Conservation (phyloP, 2,113 vertebrate genomes). For the Speoplatyrhinus poulsoni region DNA sequence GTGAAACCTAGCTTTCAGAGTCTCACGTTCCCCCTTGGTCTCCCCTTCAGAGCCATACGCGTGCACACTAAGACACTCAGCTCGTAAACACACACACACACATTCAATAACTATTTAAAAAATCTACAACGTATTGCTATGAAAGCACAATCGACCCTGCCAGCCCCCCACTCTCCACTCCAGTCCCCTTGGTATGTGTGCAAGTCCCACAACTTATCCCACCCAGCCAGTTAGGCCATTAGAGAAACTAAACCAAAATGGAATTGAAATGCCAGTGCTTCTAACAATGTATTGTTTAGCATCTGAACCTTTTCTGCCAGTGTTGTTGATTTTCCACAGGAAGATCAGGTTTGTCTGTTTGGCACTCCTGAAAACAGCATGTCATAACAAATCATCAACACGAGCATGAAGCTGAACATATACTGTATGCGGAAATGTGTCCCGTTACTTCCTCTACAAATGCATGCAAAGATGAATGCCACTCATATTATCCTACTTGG, state of each 20-base stretch:
- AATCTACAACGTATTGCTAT: no score
- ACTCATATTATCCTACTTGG: slow-evolving; percentile 25
- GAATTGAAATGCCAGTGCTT: slow-evolving; percentile 42
- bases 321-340: slow-evolving; percentile 47
- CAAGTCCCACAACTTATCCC: slow-evolving; percentile 23
- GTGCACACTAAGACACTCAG: slow-evolving; percentile 2
- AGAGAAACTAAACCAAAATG: slow-evolving; percentile 41
- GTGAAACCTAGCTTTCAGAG: slow-evolving; percentile 53
- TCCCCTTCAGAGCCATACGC: slow-evolving; percentile 31
- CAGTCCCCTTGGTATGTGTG: slow-evolving; percentile 3
- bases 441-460: not conserved
- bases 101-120: not conserved
- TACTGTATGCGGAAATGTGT: slow-evolving; percentile 20
- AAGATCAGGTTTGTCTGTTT: slow-evolving; percentile 45
- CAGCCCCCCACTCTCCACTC: slow-evolving; percentile 23
- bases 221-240: slow-evolving; percentile 11
- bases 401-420: not conserved
- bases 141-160: slow-evolving; percentile 47
- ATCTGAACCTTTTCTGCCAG: slow-evolving; percentile 32
- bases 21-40: slow-evolving; percentile 47
- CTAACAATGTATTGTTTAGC: slow-evolving; percentile 53
- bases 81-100: not conserved
- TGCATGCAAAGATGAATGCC: not conserved
- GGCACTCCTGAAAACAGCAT: slow-evolving; percentile 26
- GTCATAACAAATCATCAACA: slow-evolving; percentile 42